Conservation (phyloP, 92 coral and sea anemone genomes). For the Phymanthus crucifer region DNA sequence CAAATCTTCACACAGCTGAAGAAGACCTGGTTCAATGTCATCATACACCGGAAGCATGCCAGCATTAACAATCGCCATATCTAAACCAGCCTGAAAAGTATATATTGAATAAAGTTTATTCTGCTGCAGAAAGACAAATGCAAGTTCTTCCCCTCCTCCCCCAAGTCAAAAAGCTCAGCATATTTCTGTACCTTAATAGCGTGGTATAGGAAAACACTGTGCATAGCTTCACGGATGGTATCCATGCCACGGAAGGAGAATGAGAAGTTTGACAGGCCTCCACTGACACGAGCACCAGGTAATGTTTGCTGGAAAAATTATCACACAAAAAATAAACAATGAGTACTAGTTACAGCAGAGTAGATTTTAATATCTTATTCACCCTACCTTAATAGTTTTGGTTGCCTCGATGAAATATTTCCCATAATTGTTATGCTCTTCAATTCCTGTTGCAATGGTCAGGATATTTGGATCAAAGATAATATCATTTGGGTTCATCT, state of each 20-base stretch:
- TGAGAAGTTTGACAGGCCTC: conserved; percentile 96
- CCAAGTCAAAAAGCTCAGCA: not conserved
- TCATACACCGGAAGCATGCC: conserved; percentile 94
- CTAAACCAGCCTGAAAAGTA: conserved; percentile 84
- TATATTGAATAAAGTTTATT: not conserved
- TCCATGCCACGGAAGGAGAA: conserved; percentile 99
- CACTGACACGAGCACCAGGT: conserved; percentile 97
- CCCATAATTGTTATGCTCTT: conserved; percentile 96
- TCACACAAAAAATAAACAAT: too few species aligned
- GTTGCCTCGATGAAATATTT: conserved; percentile 91
- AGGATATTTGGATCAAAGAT: conserved; percentile 98
- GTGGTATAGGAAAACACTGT: conserved; percentile 96
- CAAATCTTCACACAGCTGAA: conserved; percentile 87
- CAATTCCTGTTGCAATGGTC: conserved; percentile 98
- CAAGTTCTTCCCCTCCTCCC: not conserved
- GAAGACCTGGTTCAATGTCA: conserved; percentile 86
- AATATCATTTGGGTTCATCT: conserved; percentile 95
- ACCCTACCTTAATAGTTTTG: conserved; percentile 77
- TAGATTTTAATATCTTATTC: not conserved
- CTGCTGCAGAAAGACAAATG: not conserved
- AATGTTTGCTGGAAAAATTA: conserved; percentile 63
- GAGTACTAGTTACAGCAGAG: too few species aligned
- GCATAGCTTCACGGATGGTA: conserved; percentile 97
- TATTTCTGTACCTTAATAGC: conserved; percentile 67
- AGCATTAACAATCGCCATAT: conserved; percentile 98